Conservation (phyloP, 2,797 vertebrate genomes). For the Eulemur coronatus region DNA sequence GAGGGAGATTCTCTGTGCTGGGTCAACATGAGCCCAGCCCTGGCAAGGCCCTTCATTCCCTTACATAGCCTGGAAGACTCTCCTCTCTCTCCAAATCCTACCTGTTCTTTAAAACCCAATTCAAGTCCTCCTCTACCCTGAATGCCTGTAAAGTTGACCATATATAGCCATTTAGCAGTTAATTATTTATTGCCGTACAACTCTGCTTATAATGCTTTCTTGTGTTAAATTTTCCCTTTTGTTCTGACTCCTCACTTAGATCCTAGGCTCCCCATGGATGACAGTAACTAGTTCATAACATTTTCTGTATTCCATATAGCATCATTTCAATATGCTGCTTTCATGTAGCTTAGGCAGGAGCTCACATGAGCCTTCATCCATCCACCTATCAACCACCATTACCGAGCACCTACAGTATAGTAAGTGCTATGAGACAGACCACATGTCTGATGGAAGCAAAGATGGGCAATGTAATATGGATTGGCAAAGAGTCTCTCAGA, state of each 20-base stretch:
- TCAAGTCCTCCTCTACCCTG: not conserved
- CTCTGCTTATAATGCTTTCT: not conserved
- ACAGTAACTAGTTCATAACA: slow-evolving; percentile 1
- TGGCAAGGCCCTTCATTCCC: not conserved
- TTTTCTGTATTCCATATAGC: not conserved
- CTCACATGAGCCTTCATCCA: not conserved
- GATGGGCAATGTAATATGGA: not conserved
- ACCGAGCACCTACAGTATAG: not conserved
- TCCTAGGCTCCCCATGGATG: not conserved
- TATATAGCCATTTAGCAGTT: not conserved
- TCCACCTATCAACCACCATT: not conserved
- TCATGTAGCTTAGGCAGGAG: not conserved
- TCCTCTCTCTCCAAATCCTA: not conserved
- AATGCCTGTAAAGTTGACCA: not conserved
- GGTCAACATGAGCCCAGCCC: not conserved
- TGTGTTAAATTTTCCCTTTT: not conserved
- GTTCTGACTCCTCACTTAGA: not conserved
- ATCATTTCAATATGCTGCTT: not conserved
- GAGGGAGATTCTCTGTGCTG: not conserved
- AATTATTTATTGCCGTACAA: not conserved
- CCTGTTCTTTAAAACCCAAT: not conserved
- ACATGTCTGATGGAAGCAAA: not conserved
- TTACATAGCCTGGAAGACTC: not conserved
- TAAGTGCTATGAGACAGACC: not conserved
- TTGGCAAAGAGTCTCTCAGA: not conserved